Conservation (phyloP, 2,888 invertebrate species). For the Nymphalis c-album region DNA sequence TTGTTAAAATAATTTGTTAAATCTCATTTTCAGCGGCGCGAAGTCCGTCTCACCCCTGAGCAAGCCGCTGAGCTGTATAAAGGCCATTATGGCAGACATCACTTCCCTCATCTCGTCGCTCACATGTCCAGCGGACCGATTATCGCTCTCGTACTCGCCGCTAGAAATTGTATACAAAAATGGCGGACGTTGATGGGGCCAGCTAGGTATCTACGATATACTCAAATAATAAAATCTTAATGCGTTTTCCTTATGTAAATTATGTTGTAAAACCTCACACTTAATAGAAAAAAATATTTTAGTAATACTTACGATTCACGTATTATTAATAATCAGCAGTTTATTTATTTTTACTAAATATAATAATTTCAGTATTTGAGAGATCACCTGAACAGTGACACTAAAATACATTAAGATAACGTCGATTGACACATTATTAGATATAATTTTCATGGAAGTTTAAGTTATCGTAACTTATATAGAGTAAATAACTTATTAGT, state of each 20-base stretch:
- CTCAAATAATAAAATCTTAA: not conserved
- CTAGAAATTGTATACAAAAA: slow-evolving; percentile 85
- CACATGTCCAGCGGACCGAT: slow-evolving; percentile 90
- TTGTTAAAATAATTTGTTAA: not conserved
- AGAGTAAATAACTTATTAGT: too few relatives aligned
- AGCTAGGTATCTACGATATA: slow-evolving; percentile 69
- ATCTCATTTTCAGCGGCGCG: slow-evolving; percentile 77
- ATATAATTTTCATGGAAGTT: too few relatives aligned
- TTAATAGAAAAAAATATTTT: too few relatives aligned
- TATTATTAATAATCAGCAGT: too few relatives aligned
- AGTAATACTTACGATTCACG: too few relatives aligned
- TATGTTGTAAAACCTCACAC: not conserved
- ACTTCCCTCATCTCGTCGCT: slow-evolving; percentile 89
- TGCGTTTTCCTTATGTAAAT: not conserved
- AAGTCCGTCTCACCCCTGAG: slow-evolving; percentile 89
- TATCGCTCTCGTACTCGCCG: slow-evolving; percentile 85
- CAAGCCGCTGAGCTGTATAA: slow-evolving; percentile 92
- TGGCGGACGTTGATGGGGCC: slow-evolving; percentile 89
- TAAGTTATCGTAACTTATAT: too few relatives aligned
- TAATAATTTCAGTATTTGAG: too few relatives aligned
- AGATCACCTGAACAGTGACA: too few relatives aligned
- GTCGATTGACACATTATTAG: too few relatives aligned
- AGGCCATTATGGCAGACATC: slow-evolving; percentile 86
- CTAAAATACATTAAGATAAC: too few relatives aligned
- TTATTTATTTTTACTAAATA: too few relatives aligned